Conservation (phyloP, 2,888 invertebrate species). For the Portevinia maculata region DNA sequence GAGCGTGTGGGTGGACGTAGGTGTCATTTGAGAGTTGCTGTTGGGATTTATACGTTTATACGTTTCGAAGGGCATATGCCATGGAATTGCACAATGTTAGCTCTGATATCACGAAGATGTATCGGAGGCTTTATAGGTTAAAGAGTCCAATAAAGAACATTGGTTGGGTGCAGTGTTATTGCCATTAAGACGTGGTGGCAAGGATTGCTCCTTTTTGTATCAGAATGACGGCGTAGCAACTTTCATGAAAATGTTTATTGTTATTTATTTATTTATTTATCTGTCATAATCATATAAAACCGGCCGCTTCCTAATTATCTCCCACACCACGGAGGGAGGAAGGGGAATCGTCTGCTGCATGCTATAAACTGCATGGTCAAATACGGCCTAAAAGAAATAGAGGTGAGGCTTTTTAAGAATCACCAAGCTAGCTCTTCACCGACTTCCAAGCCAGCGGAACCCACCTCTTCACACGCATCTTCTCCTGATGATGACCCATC, state of each 20-base stretch:
- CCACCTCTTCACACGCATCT: too few species aligned
- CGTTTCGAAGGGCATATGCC: slow-evolving; percentile 14
- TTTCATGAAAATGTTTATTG: not conserved
- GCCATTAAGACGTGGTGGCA: not conserved
- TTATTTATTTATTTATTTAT: not conserved
- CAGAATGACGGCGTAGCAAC: too few species aligned
- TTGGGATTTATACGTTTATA: slow-evolving; percentile 52
- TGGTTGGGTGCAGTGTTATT: not conserved
- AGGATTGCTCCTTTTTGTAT: not conserved
- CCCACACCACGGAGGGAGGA: too few species aligned
- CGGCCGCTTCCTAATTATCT: too few species aligned
- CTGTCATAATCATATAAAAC: not conserved
- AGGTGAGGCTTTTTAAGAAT: too few species aligned
- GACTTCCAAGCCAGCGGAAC: too few species aligned
- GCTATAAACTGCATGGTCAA: too few species aligned
- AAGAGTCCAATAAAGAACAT: not conserved
- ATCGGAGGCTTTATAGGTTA: slow-evolving; percentile 8
- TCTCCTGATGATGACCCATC: too few species aligned
- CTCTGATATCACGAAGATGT: slow-evolving; percentile 19
- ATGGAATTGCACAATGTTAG: slow-evolving; percentile 20
- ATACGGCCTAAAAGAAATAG: too few species aligned
- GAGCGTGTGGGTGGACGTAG: slow-evolving; percentile 46
- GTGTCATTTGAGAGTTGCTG: slow-evolving; percentile 30
- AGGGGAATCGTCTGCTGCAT: too few species aligned
- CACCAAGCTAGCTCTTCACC: too few species aligned